Conservation (phyloP, 1,140 invertebrate genomes). For the Zaprionus ornatus region DNA sequence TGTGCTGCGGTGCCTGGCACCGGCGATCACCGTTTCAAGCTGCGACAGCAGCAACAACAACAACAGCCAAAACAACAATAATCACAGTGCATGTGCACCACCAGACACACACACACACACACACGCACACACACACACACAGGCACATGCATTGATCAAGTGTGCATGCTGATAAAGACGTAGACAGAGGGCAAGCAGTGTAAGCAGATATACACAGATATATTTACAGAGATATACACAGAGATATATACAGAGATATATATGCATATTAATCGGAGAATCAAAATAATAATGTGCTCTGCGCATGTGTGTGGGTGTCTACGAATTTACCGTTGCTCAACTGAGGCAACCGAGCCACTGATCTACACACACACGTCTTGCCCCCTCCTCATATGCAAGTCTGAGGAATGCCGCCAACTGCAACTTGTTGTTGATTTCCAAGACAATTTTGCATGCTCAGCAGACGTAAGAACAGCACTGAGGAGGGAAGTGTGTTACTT, state of each 20-base stretch:
- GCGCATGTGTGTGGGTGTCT: not conserved
- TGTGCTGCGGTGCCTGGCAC: slow-evolving; percentile 63
- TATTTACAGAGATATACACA: not conserved
- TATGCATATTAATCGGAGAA: slow-evolving; percentile 7
- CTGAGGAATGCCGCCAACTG: not conserved
- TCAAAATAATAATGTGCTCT: slow-evolving; percentile 3
- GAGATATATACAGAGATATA: not conserved
- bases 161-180: not conserved
- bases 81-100: slow-evolving; percentile 70
- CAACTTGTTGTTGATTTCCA: not conserved
- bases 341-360: not conserved
- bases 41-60: slow-evolving; percentile 41
- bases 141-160: not conserved
- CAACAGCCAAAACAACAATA: slow-evolving; percentile 52
- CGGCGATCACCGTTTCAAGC: slow-evolving; percentile 76
- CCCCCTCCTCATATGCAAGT: not conserved
- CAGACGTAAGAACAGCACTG: no score
- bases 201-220: not conserved
- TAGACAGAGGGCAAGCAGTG: not conserved
- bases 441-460: no score
- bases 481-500: no score
- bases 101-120: slow-evolving; percentile 5
- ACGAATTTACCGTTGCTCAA: not conserved
- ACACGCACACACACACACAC: slow-evolving; percentile 1
- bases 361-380: not conserved